These are phyloP conservation scores for Lacerta bilineata DNA, from an alignment of 2,797 vertebrate genomes.

Conservation along the genomic window DNA sequence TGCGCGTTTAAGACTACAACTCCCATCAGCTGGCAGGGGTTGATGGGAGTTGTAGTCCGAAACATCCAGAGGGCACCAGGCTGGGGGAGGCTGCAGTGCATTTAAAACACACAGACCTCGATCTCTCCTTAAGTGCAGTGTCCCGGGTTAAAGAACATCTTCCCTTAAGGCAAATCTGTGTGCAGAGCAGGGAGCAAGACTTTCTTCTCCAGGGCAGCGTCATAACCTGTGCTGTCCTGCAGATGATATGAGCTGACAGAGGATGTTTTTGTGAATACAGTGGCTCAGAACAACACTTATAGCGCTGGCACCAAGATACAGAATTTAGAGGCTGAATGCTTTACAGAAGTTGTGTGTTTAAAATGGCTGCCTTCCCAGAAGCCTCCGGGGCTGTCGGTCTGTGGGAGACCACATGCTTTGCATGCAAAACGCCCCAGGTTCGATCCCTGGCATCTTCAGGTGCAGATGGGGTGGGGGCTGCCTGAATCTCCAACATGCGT, in stretches of 20 bases:
- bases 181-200: background rate
- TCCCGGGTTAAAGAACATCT: background rate
- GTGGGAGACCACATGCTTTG: too few relatives aligned
- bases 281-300: background rate
- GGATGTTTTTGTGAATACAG: background rate
- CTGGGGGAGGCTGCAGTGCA: conserved; percentile 43
- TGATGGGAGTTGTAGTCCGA: background rate
- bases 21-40: background rate
- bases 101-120: conserved; percentile 55
- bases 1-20: background rate
- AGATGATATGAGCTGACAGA: too few relatives aligned
- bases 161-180: conserved; percentile 13
- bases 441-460: too few relatives aligned
- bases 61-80: background rate
- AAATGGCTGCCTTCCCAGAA: background rate
- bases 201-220: background rate
- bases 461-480: too few relatives aligned
- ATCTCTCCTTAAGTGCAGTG: conserved; percentile 38
- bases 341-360: background rate
- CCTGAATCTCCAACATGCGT: too few relatives aligned
- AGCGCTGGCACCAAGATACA: background rate
- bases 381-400: background rate
- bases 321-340: background rate
- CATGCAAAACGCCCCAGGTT: too few relatives aligned
- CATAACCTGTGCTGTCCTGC: background rate